A percentile compares a stretch with the other conserved stretches of the same genome.
These are phyloP conservation scores for Dryobota labecula DNA, from an alignment of 2,888 invertebrate genomes.

Conservation along the genomic window DNA sequence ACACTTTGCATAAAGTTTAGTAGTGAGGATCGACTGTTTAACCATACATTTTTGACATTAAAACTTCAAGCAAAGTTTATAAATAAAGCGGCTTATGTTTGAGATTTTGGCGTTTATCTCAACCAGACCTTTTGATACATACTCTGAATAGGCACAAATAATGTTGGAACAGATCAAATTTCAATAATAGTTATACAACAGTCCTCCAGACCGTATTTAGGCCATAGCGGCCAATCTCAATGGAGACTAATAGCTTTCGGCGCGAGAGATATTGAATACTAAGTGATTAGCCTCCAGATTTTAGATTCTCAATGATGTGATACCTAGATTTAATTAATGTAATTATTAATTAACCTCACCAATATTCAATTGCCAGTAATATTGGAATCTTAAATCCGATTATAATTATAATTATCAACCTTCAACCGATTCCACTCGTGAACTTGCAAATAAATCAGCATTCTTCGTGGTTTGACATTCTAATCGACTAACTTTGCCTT, in stretches of 20 bases:
- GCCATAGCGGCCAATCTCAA: no score
- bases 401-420: background rate
- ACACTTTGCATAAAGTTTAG: no score
- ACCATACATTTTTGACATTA: no score
- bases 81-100: background rate
- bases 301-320: background rate
- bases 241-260: no score
- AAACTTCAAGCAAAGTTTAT: no score
- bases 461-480: constrained; percentile 1
- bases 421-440: background rate
- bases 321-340: background rate
- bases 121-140: background rate
- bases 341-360: background rate
- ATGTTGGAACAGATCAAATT: background rate
- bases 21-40: no score
- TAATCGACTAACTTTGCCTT: constrained; percentile 11
- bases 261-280: no score
- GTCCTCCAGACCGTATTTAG: no score
- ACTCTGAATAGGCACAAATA: background rate
- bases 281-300: background rate
- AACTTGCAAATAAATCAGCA: background rate
- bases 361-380: background rate
- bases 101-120: background rate
- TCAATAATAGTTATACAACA: no score
- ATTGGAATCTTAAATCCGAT: background rate